Evolutionary conservation across 2,113 vertebrate species (phyloP).

Genomic region (Mungos mungo): DNA sequence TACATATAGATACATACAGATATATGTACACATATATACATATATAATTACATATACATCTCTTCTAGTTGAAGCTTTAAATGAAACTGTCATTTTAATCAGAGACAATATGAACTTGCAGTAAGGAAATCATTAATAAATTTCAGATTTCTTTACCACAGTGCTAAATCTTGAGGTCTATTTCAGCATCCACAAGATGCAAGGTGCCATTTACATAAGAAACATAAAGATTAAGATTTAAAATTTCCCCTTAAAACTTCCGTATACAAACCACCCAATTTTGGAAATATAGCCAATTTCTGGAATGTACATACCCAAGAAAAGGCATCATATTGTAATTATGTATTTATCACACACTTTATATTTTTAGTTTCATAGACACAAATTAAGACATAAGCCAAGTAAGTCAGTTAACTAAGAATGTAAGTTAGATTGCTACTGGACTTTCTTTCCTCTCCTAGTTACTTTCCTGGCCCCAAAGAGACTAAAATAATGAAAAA

Average conservation of each 20-base stretch:
- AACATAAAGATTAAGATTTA: not conserved
- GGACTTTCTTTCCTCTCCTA: not conserved
- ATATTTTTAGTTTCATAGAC: not conserved
- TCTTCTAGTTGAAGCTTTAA: not conserved
- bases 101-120: not conserved
- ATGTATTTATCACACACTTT: not conserved
- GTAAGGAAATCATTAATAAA: not conserved
- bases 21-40: not conserved
- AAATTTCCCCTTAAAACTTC: constrained; percentile 5
- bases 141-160: constrained; percentile 2
- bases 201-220: not conserved
- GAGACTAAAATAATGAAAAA: constrained; percentile 39
- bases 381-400: not conserved
- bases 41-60: not conserved
- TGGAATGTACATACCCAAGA: not conserved
- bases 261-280: not conserved
- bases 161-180: not conserved
- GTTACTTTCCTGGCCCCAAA: not conserved
- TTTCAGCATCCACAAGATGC: not conserved
- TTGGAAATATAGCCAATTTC: constrained; percentile 37
- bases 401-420: not conserved
- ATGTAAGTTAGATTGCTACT: not conserved
- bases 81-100: not conserved
- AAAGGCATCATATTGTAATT: not conserved
- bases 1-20: not conserved